Evolutionary conservation across 2,797 vertebrate genomes (phyloP).

Genomic region (Artibeus jamaicensis): DNA sequence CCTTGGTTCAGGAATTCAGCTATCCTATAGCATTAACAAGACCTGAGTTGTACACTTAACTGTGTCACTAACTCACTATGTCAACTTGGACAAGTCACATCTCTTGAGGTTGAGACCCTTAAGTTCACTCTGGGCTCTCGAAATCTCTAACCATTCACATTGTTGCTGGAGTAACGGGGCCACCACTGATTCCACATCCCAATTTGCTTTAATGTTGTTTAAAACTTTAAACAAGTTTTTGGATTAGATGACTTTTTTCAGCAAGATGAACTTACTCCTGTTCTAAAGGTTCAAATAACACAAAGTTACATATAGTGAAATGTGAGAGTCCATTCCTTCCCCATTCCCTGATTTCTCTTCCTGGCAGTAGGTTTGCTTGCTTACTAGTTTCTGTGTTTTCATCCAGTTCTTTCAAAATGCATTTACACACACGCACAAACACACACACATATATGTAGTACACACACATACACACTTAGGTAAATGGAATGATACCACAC

Average conservation of each 20-base stretch:
- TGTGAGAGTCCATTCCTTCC: not conserved
- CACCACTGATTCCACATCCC: not conserved
- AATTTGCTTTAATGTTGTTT: not conserved
- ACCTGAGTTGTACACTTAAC: not conserved
- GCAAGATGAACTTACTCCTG: not conserved
- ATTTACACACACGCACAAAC: not conserved
- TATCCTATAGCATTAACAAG: not conserved
- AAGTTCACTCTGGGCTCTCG: not conserved
- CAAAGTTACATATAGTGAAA: not conserved
- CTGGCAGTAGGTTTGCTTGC: not conserved
- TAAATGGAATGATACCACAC: not conserved
- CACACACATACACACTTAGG: not conserved
- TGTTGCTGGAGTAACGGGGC: not conserved
- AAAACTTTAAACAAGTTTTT: not conserved
- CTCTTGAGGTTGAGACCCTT: slow-evolving; percentile 1
- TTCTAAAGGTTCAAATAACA: not conserved
- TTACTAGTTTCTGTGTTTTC: not conserved
- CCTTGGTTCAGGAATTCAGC: not conserved
- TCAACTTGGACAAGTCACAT: not conserved
- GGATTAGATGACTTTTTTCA: not conserved
- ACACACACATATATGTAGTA: not conserved
- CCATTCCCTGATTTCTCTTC: not conserved
- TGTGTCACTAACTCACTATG: not conserved
- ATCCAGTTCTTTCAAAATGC: slow-evolving; percentile 1
- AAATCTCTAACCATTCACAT: not conserved